Evolutionary conservation across 2,113 vertebrate species (phyloP), one percentile per base, ranked within the genome.

Genomic region (Lepisosteus oculatus): DNA sequence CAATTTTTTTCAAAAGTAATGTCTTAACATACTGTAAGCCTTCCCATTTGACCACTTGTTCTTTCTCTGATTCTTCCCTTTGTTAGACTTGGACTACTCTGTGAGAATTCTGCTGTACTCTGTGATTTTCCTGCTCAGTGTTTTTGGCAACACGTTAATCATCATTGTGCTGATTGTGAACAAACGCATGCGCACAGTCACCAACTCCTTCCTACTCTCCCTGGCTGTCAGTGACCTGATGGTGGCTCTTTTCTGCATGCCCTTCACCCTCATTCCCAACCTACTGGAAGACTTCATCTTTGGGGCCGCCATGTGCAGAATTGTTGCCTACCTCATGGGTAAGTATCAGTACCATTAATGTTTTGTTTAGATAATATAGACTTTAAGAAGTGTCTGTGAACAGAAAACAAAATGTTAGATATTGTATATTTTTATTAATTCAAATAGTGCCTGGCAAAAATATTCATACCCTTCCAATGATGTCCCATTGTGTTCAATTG

Each of bases 321-420:
- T 93, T 0, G 89, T 96, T 67, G 85, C 95, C 77, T 99, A 98
- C 83, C 92, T 98, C 68, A 99, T 99, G 97, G 96, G 97, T 98
- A 80, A 85, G 91, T 69, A 41, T 3, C 9, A 29, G 2, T 29
- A 29, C 29, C 29, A 29, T 29, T 29, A 29, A 1, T 29, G 2
- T 29, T 29, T 29, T 29, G 29, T 29, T 29, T 29, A 29, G 29
- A 29, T 29, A 29, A 17, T 17, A 17, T 17, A 29, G 17, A 29
- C 17, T 29, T 29, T 29, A 29, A 29, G 17, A 29, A 1, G 17
- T 29, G 17, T 29, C 17, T 29, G 17, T 29, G 17, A 29, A 29
- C 17, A 29, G 17, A 29, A 29, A 29, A 29, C 0, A 29, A 29
- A 29, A 29, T 29, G 29, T 29, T 29, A 29, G 29, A 29, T 29